A percentile compares a stretch with the other conserved stretches of the same genome.
phyloP scores from a whole-genome alignment of 1,140 invertebrate species.

The Phenacoccus solenopsis region DNA sequence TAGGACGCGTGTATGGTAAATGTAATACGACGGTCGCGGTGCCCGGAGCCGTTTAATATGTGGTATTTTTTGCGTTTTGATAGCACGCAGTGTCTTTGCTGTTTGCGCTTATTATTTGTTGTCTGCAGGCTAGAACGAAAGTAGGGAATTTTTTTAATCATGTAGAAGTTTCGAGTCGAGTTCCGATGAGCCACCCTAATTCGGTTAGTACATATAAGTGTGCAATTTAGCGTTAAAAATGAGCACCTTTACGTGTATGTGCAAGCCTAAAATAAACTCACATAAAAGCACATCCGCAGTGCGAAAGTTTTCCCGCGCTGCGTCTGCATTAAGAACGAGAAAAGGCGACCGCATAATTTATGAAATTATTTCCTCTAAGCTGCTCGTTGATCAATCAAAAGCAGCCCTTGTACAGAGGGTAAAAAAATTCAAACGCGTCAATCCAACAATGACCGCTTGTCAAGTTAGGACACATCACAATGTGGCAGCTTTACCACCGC shows the following conservation, averaged over 20 bases:
- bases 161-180: too few relatives aligned
- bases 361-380: not conserved
- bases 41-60: too few relatives aligned
- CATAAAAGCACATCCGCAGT: not conserved
- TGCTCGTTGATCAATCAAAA: not conserved
- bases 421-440: not conserved
- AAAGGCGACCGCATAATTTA: constrained; percentile 2
- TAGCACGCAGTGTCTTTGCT: too few relatives aligned
- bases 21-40: too few relatives aligned
- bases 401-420: not conserved
- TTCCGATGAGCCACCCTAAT: too few relatives aligned
- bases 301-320: not conserved
- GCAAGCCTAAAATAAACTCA: not conserved
- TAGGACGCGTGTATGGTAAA: too few relatives aligned
- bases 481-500: not conserved
- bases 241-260: not conserved
- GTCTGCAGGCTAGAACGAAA: too few relatives aligned
- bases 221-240: constrained; percentile 2
- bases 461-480: not conserved
- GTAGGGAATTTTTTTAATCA: too few relatives aligned
- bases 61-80: too few relatives aligned
- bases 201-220: too few relatives aligned
- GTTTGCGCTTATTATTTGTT: too few relatives aligned
- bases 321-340: too few relatives aligned
- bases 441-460: not conserved